These are phyloP conservation scores for Aphodius sticticus DNA, from an alignment of 2,888 invertebrate species.

Conservation along the genomic window DNA sequence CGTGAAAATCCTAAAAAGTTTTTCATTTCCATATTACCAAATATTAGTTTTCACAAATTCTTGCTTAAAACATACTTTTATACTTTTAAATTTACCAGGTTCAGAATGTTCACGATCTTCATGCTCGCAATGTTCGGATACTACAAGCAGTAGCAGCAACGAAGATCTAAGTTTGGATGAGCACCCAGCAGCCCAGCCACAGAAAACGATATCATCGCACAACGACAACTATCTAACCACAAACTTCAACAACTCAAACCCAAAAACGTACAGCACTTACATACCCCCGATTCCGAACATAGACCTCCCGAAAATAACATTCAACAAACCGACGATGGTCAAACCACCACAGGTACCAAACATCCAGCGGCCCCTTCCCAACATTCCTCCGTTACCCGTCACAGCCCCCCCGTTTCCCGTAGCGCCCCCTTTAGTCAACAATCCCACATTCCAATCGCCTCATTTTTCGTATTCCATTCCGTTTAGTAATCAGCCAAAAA, in stretches of 20 bases:
- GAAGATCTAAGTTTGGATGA: slow-evolving; percentile 54
- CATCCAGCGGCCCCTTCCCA: slow-evolving; percentile 19
- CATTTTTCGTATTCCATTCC: slow-evolving; percentile 27
- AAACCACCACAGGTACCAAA: slow-evolving; percentile 32
- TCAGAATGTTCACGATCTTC: slow-evolving; percentile 78
- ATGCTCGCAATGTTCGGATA: slow-evolving; percentile 69
- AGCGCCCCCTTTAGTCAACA: slow-evolving; percentile 22
- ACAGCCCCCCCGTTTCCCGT: slow-evolving; percentile 40
- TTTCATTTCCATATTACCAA: too few species aligned
- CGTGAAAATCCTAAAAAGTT: too few species aligned
- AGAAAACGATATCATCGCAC: slow-evolving; percentile 24
- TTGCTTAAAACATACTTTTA: slow-evolving; percentile 24
- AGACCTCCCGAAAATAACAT: slow-evolving; percentile 48
- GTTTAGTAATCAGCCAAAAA: slow-evolving; percentile 27
- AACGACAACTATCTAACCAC: slow-evolving; percentile 56
- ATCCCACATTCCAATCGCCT: slow-evolving; percentile 29
- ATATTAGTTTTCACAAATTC: too few species aligned
- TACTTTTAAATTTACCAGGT: slow-evolving; percentile 58
- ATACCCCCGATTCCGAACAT: slow-evolving; percentile 45
- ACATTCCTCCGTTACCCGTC: slow-evolving; percentile 46
- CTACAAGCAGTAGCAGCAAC: slow-evolving; percentile 58
- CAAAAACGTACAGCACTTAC: slow-evolving; percentile 53
- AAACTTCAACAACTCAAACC: slow-evolving; percentile 57
- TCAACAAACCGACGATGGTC: slow-evolving; percentile 31
- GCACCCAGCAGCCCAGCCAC: slow-evolving; percentile 15